Evolutionary conservation across 2,888 invertebrate genomes (phyloP).

Genomic region (Hemistola chrysoprasaria): DNA sequence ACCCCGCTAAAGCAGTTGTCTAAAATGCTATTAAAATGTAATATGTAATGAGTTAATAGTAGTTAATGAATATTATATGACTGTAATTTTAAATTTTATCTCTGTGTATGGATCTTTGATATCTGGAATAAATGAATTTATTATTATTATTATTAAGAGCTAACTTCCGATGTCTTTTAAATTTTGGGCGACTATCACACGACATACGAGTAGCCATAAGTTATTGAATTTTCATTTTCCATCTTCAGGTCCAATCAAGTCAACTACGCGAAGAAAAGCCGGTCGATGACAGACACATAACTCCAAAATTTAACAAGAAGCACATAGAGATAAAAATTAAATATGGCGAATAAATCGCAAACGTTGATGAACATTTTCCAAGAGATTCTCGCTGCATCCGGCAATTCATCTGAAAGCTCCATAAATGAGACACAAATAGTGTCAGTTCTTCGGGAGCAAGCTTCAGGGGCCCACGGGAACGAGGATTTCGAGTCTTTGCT

Average conservation of each 20-base stretch:
- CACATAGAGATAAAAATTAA: conserved; percentile 18
- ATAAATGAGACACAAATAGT: conserved; percentile 68
- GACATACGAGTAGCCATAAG: too few species aligned
- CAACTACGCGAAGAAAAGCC: not conserved
- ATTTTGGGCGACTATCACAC: too few species aligned
- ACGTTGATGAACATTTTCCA: conserved; percentile 69
- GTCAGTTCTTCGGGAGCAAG: conserved; percentile 60
- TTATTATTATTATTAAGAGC: too few species aligned
- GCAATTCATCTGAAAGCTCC: conserved; percentile 55
- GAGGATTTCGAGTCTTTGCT: conserved; percentile 59
- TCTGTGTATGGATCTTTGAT: too few species aligned
- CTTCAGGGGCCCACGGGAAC: conserved; percentile 43
- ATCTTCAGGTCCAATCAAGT: conserved; percentile 6
- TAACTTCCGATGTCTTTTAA: too few species aligned
- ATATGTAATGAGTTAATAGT: too few species aligned
- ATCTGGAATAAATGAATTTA: too few species aligned
- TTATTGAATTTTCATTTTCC: conserved; percentile 1
- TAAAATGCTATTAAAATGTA: too few species aligned
- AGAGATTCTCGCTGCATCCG: conserved; percentile 70
- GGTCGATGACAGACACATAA: conserved; percentile 5
- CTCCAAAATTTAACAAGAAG: not conserved
- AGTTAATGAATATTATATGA: too few species aligned
- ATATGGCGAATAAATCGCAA: conserved; percentile 69
- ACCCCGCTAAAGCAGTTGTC: too few species aligned
- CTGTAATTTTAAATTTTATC: too few species aligned